Base-by-base conservation (phyloP, 2,888 invertebrate species). In the Tanypteryx hageni region DNA sequence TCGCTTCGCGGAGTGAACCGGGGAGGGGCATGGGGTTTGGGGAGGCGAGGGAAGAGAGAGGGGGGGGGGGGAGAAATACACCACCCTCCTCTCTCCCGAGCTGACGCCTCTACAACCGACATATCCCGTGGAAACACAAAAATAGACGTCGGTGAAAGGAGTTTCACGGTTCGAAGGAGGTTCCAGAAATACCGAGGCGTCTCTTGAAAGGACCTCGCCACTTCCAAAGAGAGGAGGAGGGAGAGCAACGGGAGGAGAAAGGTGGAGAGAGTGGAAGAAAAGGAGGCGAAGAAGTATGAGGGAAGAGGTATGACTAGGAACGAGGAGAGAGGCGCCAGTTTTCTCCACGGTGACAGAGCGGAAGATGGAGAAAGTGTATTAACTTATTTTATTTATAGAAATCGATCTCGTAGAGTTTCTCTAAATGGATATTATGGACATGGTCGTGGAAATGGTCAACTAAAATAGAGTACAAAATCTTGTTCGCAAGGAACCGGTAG, bases 141-240 rank as follows among this genome's bases (percentile, higher is more conserved):
- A 83, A 83, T 83, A 83, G 83, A 83, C 56, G 44, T 83, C 83
- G 83, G 44, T n/a, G 64, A 44, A 83, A 83, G 18, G 44, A 83
- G 44, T 44, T 83, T 57, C 44, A 83, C 56, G 83, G 57, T 83
- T 83, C 83, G 83, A n/a, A 56, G 57, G 83, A 83, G 56, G 64
- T 56, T 83, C 83, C 83, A 83, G 44, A 83, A 83, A 83, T 83
- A 83, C 83, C 83, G 44, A 1, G 16, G 18, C 44, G 31, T 44
- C 83, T 16, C 68, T 68, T 13, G 68, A 82, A 44, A 22, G 44
- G 31, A 82, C 82, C 31, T 27, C 82, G 64, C n/a, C 64, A 16
- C 64, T 64, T 64, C 16, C 64, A 64, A n/a, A 64, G n/a, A 7
- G 64, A 16, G 64, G 64, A 11, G 11, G 64, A 11, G 64, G 11